Evolutionary conservation across 2,797 vertebrate genomes (phyloP).

Genomic region (Oryzias sinensis): DNA sequence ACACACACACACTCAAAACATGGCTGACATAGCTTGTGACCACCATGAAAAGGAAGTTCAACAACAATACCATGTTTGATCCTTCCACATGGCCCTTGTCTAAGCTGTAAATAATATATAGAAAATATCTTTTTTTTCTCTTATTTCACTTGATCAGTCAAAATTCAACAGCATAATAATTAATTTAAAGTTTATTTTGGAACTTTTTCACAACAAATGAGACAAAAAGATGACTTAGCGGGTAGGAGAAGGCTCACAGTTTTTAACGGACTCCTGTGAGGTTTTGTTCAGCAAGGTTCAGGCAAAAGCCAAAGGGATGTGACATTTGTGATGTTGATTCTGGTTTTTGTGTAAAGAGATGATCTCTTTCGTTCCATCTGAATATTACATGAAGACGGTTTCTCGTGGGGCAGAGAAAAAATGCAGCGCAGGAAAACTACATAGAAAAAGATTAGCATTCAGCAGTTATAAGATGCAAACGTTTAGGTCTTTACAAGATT

Average conservation of each 20-base stretch:
- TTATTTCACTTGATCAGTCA: too few relatives aligned
- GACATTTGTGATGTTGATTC: constrained; percentile 44
- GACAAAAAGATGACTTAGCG: constrained; percentile 20
- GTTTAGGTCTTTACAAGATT: neutral
- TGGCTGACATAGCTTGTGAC: too few relatives aligned
- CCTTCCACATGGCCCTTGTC: too few relatives aligned
- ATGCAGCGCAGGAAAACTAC: constrained; percentile 8
- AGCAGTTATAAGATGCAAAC: neutral
- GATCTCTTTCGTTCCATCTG: constrained; percentile 14
- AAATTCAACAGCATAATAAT: too few relatives aligned
- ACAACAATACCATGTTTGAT: too few relatives aligned
- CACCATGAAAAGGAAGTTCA: too few relatives aligned
- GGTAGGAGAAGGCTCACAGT: constrained; percentile 5
- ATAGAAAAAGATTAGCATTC: constrained; percentile 1
- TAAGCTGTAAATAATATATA: too few relatives aligned
- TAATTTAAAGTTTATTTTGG: too few relatives aligned
- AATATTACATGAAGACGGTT: constrained; percentile 23
- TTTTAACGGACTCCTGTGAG: constrained; percentile 5
- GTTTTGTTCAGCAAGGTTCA: constrained; percentile 31
- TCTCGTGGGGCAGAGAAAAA: constrained; percentile 14
- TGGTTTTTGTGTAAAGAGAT: constrained; percentile 40
- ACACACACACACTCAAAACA: too few relatives aligned
- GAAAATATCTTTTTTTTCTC: too few relatives aligned
- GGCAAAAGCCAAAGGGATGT: constrained; percentile 38
- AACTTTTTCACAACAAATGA: constrained; percentile 14